Percentiles rank a stretch among this genome's conserved stretches.
Conservation (phyloP, 2,888 invertebrate genomes). For the Thyatira batis region DNA sequence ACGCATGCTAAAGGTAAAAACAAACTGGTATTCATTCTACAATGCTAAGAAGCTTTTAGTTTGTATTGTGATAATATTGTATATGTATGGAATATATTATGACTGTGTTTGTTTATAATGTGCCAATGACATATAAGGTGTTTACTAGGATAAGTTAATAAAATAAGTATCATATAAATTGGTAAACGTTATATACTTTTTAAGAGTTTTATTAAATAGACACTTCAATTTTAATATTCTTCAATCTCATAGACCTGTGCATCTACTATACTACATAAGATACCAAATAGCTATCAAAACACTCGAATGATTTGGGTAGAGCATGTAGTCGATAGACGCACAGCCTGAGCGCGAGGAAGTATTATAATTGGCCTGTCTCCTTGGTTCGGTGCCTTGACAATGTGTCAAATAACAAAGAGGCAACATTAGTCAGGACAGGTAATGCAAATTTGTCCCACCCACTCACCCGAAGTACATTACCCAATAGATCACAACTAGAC, state of each 20-base stretch:
- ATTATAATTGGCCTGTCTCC: constrained; percentile 51
- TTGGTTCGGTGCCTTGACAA: constrained; percentile 67
- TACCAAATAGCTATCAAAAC: no score
- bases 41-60: no score
- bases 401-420: constrained; percentile 64
- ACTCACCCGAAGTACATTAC: constrained; percentile 38
- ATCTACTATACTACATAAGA: no score
- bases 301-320: background rate
- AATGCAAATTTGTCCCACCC: constrained; percentile 62
- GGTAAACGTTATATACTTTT: no score
- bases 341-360: constrained; percentile 39
- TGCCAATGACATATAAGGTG: no score
- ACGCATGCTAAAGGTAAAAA: background rate
- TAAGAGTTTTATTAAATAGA: no score
- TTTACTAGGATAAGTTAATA: background rate
- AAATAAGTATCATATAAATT: no score
- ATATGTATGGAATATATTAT: no score
- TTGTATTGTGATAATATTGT: no score
- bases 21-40: background rate
- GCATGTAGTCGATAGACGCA: background rate
- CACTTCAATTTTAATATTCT: no score
- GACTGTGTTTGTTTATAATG: no score
- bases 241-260: no score
- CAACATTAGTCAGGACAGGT: constrained; percentile 54
- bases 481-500: constrained; percentile 22